phyloP scores from a whole-genome alignment of 2,888 invertebrate genomes.

The Amblyjoppa proteus region DNA sequence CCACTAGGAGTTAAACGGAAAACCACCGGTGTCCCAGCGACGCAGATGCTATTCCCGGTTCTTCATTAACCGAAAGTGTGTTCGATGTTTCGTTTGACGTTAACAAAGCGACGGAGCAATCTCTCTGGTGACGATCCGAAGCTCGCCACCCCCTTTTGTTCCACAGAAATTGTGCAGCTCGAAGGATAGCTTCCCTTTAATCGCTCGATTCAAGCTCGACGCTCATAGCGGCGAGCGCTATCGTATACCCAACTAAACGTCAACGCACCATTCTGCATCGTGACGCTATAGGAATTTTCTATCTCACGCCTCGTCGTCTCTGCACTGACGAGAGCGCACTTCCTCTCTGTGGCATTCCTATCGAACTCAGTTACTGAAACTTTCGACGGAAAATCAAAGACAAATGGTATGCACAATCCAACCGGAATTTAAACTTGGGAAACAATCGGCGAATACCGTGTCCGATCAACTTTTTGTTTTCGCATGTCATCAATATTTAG shows the following conservation, averaged over 20 bases:
- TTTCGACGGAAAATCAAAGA: too few relatives aligned
- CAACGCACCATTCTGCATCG: slow-evolving; percentile 48
- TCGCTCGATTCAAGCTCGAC: slow-evolving; percentile 43
- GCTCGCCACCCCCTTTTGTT: slow-evolving; percentile 41
- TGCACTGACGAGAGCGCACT: background rate
- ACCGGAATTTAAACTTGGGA: too few relatives aligned
- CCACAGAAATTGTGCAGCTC: slow-evolving; percentile 14
- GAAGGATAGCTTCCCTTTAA: slow-evolving; percentile 69
- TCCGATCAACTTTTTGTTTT: background rate
- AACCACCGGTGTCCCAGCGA: slow-evolving; percentile 15
- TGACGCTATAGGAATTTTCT: slow-evolving; percentile 59
- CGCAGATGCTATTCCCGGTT: slow-evolving; percentile 13
- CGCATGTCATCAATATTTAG: background rate
- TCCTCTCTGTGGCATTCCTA: slow-evolving; percentile 14
- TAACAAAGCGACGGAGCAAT: slow-evolving; percentile 39
- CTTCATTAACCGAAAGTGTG: slow-evolving; percentile 6
- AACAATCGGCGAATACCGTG: too few relatives aligned
- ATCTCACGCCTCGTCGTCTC: slow-evolving; percentile 37
- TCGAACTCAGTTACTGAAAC: slow-evolving; percentile 16
- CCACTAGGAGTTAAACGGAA: slow-evolving; percentile 23
- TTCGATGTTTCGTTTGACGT: slow-evolving; percentile 45
- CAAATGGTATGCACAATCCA: too few relatives aligned
- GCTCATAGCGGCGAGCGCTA: slow-evolving; percentile 16
- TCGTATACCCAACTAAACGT: slow-evolving; percentile 28
- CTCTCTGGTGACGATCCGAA: slow-evolving; percentile 12